Base-by-base conservation (phyloP, 2,888 invertebrate genomes). In the Falcaria lacertinaria region DNA sequence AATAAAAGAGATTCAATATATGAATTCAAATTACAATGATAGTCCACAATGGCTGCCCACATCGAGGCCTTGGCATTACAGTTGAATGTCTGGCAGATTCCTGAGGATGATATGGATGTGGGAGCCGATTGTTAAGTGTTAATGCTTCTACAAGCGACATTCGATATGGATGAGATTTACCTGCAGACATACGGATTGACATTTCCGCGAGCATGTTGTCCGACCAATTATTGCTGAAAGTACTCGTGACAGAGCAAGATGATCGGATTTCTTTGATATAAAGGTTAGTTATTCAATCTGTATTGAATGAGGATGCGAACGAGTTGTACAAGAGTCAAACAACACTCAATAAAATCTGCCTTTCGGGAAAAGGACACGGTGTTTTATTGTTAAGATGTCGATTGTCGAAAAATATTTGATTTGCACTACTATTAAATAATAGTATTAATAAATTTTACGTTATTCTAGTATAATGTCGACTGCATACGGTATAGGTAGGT, bases 61-160 rank as follows among this genome's bases (percentile, higher is more conserved):
- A 74, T 74, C 54, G 47, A 60, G 69, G 69, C 87, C 88, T 87
- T 89, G 88, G 81, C 87, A 88, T 88, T 88, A 77, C 68, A 56
- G 51, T 60, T 62, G 78, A 80, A 79, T 77, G 79, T 70, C 70
- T 74, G 59, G 76, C 75, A 76, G 87, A 87, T 87, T 74, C 76
- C 67, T 68, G 58, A 60, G 68, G 84, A 84, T 73, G 85, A 84
- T 85, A 81, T 69, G 66, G 64, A 74, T 74, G 72, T 69, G 66
- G 63, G 60, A 64, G 43, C 51, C 66, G 52, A 72, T 77, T 74
- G 78, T 79, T 72, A 69, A 69, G 79, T 77, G 77, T 66, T 76
- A 80, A 77, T 73, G 67, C 56, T 56, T 53, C 50, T 60, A 60
- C 56, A 58, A 55, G 56, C 60, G 74, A 76, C 70, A 74, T 64